Percentiles rank a stretch among this genome's conserved stretches.
Evolutionary conservation across 1,140 invertebrate genomes (phyloP).

Genomic region (Ceratitis capitata): DNA sequence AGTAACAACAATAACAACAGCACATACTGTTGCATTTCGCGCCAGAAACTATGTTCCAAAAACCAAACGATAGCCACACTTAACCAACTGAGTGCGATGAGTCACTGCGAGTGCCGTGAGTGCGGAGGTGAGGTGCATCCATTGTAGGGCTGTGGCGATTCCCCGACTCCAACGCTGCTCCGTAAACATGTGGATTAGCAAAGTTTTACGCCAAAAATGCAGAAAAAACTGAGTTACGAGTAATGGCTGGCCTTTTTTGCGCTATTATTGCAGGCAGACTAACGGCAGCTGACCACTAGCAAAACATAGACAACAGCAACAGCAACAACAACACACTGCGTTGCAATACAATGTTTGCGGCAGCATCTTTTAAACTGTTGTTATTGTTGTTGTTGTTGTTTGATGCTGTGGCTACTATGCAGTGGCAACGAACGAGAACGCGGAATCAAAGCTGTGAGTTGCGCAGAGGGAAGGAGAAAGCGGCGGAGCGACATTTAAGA

Average conservation of each 20-base stretch:
- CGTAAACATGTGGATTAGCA: slow-evolving; percentile 30
- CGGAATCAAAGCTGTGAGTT: background rate
- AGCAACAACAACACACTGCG: background rate
- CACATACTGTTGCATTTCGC: background rate
- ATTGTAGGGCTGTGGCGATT: no score
- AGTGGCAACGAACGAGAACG: background rate
- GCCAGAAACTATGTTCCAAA: background rate
- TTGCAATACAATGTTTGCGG: background rate
- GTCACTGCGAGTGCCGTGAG: background rate
- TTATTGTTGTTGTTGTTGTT: no score
- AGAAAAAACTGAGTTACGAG: slow-evolving; percentile 30
- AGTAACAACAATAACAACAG: background rate
- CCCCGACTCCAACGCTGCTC: background rate
- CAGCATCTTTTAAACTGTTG: slow-evolving; percentile 31
- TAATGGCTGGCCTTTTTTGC: background rate
- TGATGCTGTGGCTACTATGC: background rate
- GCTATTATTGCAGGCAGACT: background rate
- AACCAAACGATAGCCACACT: background rate
- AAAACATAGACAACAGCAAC: no score
- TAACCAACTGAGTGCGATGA: background rate
- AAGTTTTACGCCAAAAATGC: slow-evolving; percentile 22
- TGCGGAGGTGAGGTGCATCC: background rate
- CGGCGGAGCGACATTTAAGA: background rate
- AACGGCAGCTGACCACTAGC: background rate
- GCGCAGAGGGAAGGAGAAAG: no score